Conservation (phyloP, 2,113 vertebrate species). For the Cephalopholis sonnerati region DNA sequence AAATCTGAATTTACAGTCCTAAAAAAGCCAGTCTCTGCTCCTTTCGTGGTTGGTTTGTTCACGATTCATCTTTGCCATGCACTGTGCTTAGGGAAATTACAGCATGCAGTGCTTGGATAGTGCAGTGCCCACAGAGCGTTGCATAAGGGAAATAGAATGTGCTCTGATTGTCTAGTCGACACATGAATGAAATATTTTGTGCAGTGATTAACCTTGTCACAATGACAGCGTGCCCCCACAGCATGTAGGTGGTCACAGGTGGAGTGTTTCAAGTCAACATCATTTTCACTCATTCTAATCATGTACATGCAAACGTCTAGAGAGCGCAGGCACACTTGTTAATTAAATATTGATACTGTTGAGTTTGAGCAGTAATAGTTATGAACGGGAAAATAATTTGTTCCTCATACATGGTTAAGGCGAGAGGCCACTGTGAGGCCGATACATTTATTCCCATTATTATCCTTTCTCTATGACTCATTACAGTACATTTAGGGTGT, state of each 20-base stretch:
- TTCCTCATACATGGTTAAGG: neutral
- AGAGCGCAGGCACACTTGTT: neutral
- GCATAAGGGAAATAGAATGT: neutral
- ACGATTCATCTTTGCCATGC: neutral
- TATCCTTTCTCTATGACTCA: conserved; percentile 3
- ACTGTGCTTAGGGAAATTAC: conserved; percentile 20
- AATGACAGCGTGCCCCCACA: neutral
- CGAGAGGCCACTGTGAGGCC: neutral
- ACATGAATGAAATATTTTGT: conserved; percentile 45
- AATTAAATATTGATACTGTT: conserved; percentile 19
- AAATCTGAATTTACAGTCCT: neutral
- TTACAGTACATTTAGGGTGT: conserved; percentile 1
- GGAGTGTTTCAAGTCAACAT: conserved; percentile 9
- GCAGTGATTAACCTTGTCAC: conserved; percentile 17
- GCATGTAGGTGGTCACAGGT: conserved; percentile 18
- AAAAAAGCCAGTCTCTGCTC: neutral
- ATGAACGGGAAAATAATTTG: neutral
- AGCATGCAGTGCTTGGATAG: conserved; percentile 15
- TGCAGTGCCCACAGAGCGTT: conserved; percentile 13
- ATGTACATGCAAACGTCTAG: neutral
- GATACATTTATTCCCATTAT: conserved; percentile 19
- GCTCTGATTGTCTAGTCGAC: conserved; percentile 42
- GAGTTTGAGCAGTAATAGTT: conserved; percentile 2
- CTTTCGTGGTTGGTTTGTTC: neutral
- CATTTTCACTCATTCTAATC: neutral